These are phyloP conservation scores for Henicopernis longicauda DNA, from an alignment of 2,113 vertebrate species.

Conservation along the genomic window DNA sequence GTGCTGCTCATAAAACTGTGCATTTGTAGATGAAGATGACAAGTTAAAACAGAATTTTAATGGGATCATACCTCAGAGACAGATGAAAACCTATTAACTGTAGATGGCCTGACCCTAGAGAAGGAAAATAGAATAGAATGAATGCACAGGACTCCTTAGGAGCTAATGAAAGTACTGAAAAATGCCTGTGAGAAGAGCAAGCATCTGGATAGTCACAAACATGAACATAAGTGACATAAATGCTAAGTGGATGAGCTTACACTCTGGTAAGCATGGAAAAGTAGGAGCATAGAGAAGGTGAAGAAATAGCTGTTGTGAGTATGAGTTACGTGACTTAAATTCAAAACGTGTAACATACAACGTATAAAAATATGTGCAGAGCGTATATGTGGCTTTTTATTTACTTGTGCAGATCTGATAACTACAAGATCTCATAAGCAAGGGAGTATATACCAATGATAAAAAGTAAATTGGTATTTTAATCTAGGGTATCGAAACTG, in stretches of 20 bases:
- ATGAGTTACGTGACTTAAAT: neutral
- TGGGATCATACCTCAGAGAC: neutral
- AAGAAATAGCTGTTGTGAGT: neutral
- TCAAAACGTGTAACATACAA: rapidly evolving
- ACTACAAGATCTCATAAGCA: neutral
- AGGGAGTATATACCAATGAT: neutral
- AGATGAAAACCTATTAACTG: neutral
- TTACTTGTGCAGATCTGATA: neutral
- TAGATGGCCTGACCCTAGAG: neutral
- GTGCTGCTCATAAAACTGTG: neutral
- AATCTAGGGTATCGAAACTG: neutral
- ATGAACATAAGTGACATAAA: neutral
- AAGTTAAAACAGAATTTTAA: constrained; percentile 24
- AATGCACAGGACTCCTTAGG: neutral
- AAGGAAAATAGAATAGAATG: neutral
- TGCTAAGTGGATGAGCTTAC: neutral
- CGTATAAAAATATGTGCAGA: neutral
- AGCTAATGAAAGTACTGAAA: neutral
- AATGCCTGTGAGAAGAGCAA: neutral
- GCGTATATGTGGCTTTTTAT: neutral
- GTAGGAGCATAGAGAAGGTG: neutral
- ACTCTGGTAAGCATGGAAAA: neutral
- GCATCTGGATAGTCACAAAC: neutral
- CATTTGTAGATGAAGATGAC: neutral
- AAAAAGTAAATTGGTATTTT: neutral